Evolutionary conservation across 2,797 vertebrate genomes (phyloP).

Genomic region (Eulemur coronatus): DNA sequence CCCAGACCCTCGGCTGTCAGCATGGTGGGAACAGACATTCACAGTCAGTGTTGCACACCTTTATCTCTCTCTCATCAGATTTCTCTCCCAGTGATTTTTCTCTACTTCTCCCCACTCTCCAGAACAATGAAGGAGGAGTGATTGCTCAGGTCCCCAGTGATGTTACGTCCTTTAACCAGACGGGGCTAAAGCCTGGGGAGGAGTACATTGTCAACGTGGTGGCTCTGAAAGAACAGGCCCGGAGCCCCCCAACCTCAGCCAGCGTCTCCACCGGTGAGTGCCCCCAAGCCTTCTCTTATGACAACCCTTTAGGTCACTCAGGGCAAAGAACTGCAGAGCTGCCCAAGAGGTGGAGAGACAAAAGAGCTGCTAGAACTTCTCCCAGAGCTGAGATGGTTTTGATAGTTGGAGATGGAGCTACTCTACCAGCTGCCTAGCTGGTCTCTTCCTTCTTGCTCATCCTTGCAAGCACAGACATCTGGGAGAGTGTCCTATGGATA

Average conservation of each 20-base stretch:
- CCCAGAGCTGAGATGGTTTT: neutral
- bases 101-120: neutral
- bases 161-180: slow-evolving; percentile 96
- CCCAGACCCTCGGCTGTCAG: neutral
- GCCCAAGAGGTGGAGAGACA: neutral
- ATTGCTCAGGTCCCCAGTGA: slow-evolving; percentile 97
- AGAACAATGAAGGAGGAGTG: slow-evolving; percentile 98
- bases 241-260: slow-evolving; percentile 92
- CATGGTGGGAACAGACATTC: neutral
- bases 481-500: neutral
- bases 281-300: fast-evolving
- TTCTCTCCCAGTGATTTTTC: neutral
- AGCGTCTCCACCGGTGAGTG: slow-evolving; percentile 92
- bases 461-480: neutral
- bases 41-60: neutral
- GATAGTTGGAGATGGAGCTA: neutral
- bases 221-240: slow-evolving; percentile 94
- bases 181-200: slow-evolving; percentile 94
- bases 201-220: slow-evolving; percentile 96
- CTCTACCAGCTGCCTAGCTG: neutral
- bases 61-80: neutral
- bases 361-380: neutral
- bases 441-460: neutral
- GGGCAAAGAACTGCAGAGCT: neutral
- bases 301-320: neutral